Conservation (phyloP, 2,797 vertebrate genomes). For the Lindbergichthys nudifrons region DNA sequence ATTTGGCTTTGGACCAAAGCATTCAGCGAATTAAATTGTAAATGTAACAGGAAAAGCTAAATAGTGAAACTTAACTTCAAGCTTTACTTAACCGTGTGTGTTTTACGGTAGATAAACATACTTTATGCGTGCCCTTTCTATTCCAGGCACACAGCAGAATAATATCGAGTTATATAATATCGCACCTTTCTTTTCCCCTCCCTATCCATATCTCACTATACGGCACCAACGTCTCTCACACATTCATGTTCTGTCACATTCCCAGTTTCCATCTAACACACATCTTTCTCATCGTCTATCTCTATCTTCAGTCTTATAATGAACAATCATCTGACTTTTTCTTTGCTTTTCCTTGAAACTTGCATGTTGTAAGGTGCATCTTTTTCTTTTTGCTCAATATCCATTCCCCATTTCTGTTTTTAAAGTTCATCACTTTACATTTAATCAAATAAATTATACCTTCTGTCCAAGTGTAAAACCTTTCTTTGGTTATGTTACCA, state of each 20-base stretch:
- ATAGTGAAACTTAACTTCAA: background rate
- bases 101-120: background rate
- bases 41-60: background rate
- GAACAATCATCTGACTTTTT: slow-evolving; percentile 12
- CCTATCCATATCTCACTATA: slow-evolving; percentile 69
- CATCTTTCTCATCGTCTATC: slow-evolving; percentile 49
- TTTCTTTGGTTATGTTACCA: background rate
- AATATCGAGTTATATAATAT: slow-evolving; percentile 56
- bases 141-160: slow-evolving; percentile 28
- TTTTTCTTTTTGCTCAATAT: no score
- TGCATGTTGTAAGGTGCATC: no score
- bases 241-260: slow-evolving; percentile 67
- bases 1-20: background rate
- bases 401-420: no score
- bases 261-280: slow-evolving; percentile 68
- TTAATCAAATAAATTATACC: background rate
- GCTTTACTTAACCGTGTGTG: background rate
- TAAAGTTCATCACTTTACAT: no score
- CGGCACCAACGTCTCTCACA: slow-evolving; percentile 66
- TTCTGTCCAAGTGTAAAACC: slow-evolving; percentile 12
- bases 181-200: slow-evolving; percentile 46
- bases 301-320: slow-evolving; percentile 38
- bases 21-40: background rate
- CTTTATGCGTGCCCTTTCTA: background rate
- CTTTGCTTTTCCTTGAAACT: background rate